Evolutionary conservation across 2,113 vertebrate genomes (phyloP).

Genomic region (Pelmatolapia mariae): DNA sequence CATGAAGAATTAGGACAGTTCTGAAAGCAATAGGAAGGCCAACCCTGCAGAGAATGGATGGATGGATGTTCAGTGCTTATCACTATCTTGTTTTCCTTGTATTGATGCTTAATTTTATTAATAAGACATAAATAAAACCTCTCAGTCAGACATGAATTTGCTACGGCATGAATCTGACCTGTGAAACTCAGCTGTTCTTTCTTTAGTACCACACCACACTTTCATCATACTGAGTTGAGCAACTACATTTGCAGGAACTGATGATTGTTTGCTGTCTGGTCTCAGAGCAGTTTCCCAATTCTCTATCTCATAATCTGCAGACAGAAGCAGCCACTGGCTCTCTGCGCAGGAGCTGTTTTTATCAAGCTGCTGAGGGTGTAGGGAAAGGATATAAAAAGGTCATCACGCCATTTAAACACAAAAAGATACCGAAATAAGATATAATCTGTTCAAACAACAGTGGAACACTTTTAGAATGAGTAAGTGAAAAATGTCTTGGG

Average conservation of each 20-base stretch:
- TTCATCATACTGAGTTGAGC: constrained; percentile 17
- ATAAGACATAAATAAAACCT: neutral
- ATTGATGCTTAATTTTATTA: neutral
- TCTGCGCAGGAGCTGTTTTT: neutral
- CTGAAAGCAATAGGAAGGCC: neutral
- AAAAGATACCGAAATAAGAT: neutral
- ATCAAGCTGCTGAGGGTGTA: neutral
- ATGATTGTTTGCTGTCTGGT: constrained; percentile 19
- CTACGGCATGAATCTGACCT: neutral
- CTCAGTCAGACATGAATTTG: neutral
- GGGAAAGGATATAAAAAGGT: neutral
- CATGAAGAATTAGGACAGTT: neutral
- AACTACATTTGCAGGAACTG: constrained; percentile 7
- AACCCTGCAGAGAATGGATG: neutral
- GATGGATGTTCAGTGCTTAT: neutral
- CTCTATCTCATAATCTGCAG: constrained; percentile 4
- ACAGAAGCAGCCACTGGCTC: neutral
- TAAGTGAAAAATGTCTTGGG: neutral
- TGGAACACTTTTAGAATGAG: neutral
- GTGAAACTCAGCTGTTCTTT: neutral
- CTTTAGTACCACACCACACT: neutral
- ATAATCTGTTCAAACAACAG: neutral
- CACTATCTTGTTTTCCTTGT: neutral
- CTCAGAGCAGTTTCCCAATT: constrained; percentile 12
- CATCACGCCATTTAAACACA: neutral